phyloP scores from a whole-genome alignment of 1,140 invertebrate genomes.

The Drosophila varians region DNA sequence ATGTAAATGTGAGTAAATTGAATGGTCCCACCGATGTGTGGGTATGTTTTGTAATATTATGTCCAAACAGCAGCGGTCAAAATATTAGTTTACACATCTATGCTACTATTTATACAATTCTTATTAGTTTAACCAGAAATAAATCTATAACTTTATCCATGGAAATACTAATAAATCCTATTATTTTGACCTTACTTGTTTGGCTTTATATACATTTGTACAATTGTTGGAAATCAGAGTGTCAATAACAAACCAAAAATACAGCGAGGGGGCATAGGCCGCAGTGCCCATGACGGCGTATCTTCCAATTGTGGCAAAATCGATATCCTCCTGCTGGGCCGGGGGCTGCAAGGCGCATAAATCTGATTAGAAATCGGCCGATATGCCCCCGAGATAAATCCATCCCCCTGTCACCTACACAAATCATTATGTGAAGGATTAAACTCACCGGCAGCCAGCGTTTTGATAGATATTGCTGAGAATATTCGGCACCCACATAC shows the following conservation, averaged over 20 bases:
- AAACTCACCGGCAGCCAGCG: conserved; percentile 61
- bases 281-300: conserved; percentile 87
- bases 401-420: not conserved
- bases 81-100: not conserved
- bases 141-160: no score
- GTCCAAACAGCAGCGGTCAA: conserved; percentile 16
- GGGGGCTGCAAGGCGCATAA: conserved; percentile 49
- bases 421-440: not conserved
- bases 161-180: no score
- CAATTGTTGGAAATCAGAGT: no score
- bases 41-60: conserved; percentile 7
- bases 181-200: conserved; percentile 5
- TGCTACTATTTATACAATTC: no score
- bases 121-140: no score
- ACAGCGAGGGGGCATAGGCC: conserved; percentile 86
- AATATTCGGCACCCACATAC: conserved; percentile 90
- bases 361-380: conserved; percentile 37
- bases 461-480: conserved; percentile 89
- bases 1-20: conserved; percentile 27
- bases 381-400: not conserved
- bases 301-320: conserved; percentile 85
- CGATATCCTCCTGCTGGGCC: conserved; percentile 83
- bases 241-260: conserved; percentile 87
- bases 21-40: conserved; percentile 24
- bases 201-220: conserved; percentile 2